Percentiles rank a stretch among this genome's conserved stretches.
Conservation (phyloP, 2,888 invertebrate genomes). For the Willowsia nigromaculata region DNA sequence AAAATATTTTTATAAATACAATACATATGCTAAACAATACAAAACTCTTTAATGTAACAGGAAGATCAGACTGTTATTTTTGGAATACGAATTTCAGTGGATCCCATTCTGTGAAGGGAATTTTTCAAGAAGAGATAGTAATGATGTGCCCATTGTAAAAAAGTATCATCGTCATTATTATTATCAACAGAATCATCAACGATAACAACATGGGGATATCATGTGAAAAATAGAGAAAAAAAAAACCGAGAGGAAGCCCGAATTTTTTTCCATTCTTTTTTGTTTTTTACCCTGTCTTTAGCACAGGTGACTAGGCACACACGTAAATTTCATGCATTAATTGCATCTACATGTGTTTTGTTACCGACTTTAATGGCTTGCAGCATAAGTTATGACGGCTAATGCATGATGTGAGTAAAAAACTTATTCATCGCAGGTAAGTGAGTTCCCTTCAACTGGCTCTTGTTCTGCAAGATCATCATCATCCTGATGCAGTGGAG, state of each 20-base stretch:
- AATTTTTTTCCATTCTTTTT: constrained; percentile 41
- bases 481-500: constrained; percentile 10
- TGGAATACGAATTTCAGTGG: not conserved
- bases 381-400: constrained; percentile 1
- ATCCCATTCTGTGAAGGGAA: not conserved
- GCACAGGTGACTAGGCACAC: constrained; percentile 61
- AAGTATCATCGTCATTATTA: constrained; percentile 38
- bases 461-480: constrained; percentile 56
- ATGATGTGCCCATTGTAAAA: constrained; percentile 55
- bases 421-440: not conserved
- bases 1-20: not conserved
- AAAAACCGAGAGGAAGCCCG: constrained; percentile 62
- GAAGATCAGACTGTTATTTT: not conserved
- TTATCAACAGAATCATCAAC: constrained; percentile 27
- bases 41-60: not conserved
- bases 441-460: constrained; percentile 50
- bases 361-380: constrained; percentile 24
- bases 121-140: constrained; percentile 29
- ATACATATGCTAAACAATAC: not conserved
- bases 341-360: constrained; percentile 51
- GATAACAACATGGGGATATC: constrained; percentile 53
- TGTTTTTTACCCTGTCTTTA: constrained; percentile 29
- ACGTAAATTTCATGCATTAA: constrained; percentile 58
- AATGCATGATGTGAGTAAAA: not conserved
- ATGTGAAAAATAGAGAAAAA: constrained; percentile 56